Percentiles rank a stretch among this genome's conserved stretches.
These are phyloP conservation scores for Hylia prasina DNA, from an alignment of 2,113 vertebrate genomes.

Conservation along the genomic window DNA sequence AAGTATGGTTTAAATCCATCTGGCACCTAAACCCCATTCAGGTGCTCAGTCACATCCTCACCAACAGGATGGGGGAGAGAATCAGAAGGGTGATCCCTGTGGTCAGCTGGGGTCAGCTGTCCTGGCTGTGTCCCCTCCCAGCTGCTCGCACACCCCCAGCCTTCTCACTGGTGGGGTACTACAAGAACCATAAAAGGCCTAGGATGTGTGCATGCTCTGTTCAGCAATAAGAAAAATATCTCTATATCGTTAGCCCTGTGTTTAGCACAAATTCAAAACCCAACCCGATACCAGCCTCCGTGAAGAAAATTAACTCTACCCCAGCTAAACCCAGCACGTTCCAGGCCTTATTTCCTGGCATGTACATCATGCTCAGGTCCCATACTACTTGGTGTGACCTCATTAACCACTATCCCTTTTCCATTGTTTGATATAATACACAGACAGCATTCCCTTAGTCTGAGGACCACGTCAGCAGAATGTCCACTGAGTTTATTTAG, in stretches of 20 bases:
- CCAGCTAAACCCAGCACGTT: not conserved
- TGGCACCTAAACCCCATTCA: not conserved
- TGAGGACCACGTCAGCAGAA: not conserved
- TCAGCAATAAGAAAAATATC: not conserved
- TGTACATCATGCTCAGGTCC: not conserved
- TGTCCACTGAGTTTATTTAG: not conserved
- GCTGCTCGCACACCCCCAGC: not conserved
- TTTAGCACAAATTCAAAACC: not conserved
- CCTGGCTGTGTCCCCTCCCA: not conserved
- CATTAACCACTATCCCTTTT: not conserved
- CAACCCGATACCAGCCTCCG: fast-evolving
- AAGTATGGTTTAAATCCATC: not conserved
- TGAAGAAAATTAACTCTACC: not conserved
- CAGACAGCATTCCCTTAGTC: not conserved
- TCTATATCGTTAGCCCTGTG: not conserved
- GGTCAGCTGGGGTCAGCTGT: not conserved
- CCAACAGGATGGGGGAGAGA: not conserved
- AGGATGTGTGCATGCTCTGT: not conserved
- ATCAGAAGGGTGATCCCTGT: not conserved
- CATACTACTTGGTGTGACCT: not conserved
- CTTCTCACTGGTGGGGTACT: not conserved
- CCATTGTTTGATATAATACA: not conserved
- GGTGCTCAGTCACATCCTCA: not conserved
- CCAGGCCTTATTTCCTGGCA: not conserved
- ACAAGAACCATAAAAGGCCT: not conserved